These are phyloP conservation scores for Cebidichthys violaceus DNA, from an alignment of 2,113 vertebrate species.

Conservation along the genomic window DNA sequence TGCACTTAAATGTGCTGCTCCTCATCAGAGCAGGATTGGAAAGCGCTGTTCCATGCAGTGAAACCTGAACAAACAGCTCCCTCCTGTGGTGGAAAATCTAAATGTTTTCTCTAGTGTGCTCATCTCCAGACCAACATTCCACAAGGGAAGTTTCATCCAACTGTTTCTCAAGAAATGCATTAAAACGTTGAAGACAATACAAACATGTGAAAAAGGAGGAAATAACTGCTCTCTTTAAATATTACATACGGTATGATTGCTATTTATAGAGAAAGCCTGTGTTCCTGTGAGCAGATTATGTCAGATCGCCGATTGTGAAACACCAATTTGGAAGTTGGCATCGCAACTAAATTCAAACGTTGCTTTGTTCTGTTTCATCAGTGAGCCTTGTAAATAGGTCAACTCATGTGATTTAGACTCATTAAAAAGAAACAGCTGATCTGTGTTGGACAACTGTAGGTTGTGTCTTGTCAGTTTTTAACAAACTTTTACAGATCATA, in stretches of 20 bases:
- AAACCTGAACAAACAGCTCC: conserved; percentile 71
- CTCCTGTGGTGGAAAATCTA: conserved; percentile 66
- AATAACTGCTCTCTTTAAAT: neutral
- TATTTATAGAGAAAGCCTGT: neutral
- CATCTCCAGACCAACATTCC: neutral
- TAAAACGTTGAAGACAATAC: neutral
- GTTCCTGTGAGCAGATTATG: conserved; percentile 17
- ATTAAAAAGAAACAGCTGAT: conserved; percentile 41
- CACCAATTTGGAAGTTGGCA: conserved; percentile 28
- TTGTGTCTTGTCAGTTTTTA: neutral
- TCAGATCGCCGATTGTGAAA: conserved; percentile 12
- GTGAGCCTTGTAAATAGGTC: conserved; percentile 28
- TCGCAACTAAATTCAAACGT: neutral
- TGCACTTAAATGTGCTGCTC: conserved; percentile 49
- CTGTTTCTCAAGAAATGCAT: neutral
- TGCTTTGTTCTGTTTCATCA: conserved; percentile 35
- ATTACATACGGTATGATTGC: neutral
- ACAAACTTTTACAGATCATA: neutral
- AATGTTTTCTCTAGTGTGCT: neutral
- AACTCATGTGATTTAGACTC: conserved; percentile 19
- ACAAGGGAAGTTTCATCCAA: neutral
- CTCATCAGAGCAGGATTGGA: neutral
- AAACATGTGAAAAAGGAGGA: neutral
- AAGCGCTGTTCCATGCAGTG: neutral
- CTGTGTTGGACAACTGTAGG: neutral